Percentiles rank a stretch among this genome's conserved stretches.
Evolutionary conservation across 2,888 invertebrate species (phyloP).

Genomic region (Tridacna crocea): DNA sequence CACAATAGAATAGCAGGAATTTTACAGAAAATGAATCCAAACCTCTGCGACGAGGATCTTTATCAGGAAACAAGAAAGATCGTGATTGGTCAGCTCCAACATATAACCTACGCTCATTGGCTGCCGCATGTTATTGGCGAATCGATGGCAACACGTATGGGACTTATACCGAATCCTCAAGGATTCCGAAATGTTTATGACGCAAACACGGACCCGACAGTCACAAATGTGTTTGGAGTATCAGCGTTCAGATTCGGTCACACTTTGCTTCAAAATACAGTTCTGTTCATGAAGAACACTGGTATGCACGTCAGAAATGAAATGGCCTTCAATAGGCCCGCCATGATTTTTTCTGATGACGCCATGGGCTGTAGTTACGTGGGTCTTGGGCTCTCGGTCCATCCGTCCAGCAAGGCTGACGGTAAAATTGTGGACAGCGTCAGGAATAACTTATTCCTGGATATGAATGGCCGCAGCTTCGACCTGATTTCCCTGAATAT

Average conservation of each 20-base stretch:
- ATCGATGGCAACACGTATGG: slow-evolving; percentile 39
- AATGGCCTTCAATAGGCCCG: slow-evolving; percentile 64
- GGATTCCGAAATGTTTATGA: slow-evolving; percentile 93
- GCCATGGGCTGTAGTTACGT: slow-evolving; percentile 58
- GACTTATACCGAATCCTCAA: slow-evolving; percentile 88
- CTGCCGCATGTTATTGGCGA: slow-evolving; percentile 88
- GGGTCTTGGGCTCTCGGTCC: slow-evolving; percentile 51
- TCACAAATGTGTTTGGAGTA: slow-evolving; percentile 95
- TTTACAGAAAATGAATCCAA: slow-evolving; percentile 88
- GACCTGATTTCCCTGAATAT: slow-evolving; percentile 95
- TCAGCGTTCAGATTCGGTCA: slow-evolving; percentile 97
- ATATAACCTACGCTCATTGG: slow-evolving; percentile 84
- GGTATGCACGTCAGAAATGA: slow-evolving; percentile 56
- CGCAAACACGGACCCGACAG: slow-evolving; percentile 90
- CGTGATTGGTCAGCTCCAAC: slow-evolving; percentile 89
- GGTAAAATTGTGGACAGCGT: slow-evolving; percentile 57
- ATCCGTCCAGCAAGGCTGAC: slow-evolving; percentile 60
- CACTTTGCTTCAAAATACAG: slow-evolving; percentile 91
- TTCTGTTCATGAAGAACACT: slow-evolving; percentile 56
- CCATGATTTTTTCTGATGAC: slow-evolving; percentile 53
- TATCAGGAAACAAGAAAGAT: slow-evolving; percentile 87
- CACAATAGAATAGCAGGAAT: slow-evolving; percentile 91
- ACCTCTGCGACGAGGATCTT: slow-evolving; percentile 91
- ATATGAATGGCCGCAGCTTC: slow-evolving; percentile 83
- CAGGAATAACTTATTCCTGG: slow-evolving; percentile 93